A percentile compares a stretch with the other conserved stretches of the same genome.
phyloP scores from a whole-genome alignment of 2,888 invertebrate genomes.

The Xanthorhoe designata region DNA sequence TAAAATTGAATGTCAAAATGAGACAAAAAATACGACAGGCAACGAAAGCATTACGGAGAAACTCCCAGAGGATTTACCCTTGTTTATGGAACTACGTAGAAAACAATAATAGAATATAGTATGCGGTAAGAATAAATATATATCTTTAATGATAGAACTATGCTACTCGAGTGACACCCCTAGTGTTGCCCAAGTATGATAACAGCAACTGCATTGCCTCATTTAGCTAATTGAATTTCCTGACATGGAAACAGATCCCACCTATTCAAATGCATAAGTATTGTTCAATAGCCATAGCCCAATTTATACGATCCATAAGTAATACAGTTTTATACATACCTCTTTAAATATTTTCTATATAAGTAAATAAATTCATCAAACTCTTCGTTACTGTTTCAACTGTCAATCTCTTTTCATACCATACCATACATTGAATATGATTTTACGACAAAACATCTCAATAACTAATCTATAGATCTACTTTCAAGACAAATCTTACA shows the following conservation, averaged over 20 bases:
- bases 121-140: not conserved
- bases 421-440: no score
- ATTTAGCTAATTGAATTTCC: slow-evolving; percentile 66
- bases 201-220: slow-evolving; percentile 54
- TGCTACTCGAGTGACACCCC: slow-evolving; percentile 7
- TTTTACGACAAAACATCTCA: no score
- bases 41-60: not conserved
- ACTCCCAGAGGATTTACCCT: slow-evolving; percentile 1
- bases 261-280: not conserved
- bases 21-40: slow-evolving; percentile 2
- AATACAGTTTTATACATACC: not conserved
- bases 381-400: not conserved
- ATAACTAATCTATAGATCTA: no score
- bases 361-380: not conserved
- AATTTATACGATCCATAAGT: not conserved
- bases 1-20: not conserved
- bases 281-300: not conserved
- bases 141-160: not conserved
- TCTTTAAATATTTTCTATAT: not conserved
- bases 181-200: slow-evolving; percentile 15
- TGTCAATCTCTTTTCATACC: not conserved
- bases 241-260: slow-evolving; percentile 45
- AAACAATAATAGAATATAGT: not conserved
- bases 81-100: not conserved
- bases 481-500: no score